Base-by-base conservation (phyloP, 2,888 invertebrate genomes). In the Shargacucullia verbasci region DNA sequence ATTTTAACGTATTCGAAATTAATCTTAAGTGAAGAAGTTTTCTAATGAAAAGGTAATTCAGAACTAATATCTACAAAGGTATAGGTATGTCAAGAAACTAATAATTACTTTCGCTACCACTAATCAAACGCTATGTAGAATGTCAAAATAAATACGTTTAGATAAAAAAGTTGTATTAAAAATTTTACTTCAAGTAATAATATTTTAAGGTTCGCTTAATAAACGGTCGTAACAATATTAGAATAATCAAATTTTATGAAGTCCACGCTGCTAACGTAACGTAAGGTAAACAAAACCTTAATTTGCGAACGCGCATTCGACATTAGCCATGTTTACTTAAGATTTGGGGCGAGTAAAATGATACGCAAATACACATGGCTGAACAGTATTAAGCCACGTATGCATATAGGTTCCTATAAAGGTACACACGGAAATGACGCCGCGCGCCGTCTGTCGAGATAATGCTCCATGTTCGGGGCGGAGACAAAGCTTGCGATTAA, bases 241-340 rank as follows among this genome's bases (percentile, higher is more conserved):
- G 41, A 54, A 67, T 61, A 45, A 53, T 61, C 56, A 54, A 52
- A 14, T 53, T 57, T 38, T 56, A 11, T 55, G 39, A 59, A 50
- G 39, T 37, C 35, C 41, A 60, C 50, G 33, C 25, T 48, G 58
- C 71, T 2, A 4, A 2, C 4, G 20, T 46, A 66, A 60, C 58
- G 31, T 39, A 61, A 62, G 12, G 58, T 68, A 68, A 80, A 75
- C 76, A 73, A 31, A 56, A 38, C 33, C 59, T 46, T 66, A 13
- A 62, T 69, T 73, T 59, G 69, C 64, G 66, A 53, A 63, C 55
- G 35, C 35, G 45, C 48, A 39, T 55, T 53, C 50, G 56, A 63
- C 54, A 73, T 65, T 63, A 62, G 62, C 60, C 67, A 49, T 65
- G 72, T 70, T 68, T 73, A 58, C 59, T 63, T 59, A 43, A 59